Percentiles rank a stretch among this genome's conserved stretches.
phyloP scores from a whole-genome alignment of 2,797 vertebrate genomes.

The Rhabdomys pumilio region DNA sequence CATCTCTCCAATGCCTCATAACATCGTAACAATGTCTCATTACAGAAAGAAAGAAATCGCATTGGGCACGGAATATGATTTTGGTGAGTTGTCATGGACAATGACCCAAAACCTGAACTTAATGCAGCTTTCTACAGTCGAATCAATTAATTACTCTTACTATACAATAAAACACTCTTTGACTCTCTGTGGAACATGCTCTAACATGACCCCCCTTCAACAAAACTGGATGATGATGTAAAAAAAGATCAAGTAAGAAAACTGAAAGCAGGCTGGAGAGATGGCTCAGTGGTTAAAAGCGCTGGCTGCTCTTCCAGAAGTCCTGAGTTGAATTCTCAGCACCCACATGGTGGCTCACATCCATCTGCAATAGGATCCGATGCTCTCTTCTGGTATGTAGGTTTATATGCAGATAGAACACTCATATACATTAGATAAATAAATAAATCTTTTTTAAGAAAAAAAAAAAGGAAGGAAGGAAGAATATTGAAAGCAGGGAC shows the following conservation, averaged over 20 bases:
- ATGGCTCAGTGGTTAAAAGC: too few relatives aligned
- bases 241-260: not conserved
- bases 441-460: too few relatives aligned
- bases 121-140: not conserved
- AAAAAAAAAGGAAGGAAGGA: too few relatives aligned
- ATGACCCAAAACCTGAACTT: not conserved
- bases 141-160: not conserved
- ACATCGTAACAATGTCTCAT: not conserved
- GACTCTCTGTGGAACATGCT: not conserved
- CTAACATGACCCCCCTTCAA: not conserved
- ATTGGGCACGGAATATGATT: not conserved
- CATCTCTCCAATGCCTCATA: not conserved
- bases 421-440: too few relatives aligned
- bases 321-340: too few relatives aligned
- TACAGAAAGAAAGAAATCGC: not conserved
- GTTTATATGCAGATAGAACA: too few relatives aligned
- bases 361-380: too few relatives aligned
- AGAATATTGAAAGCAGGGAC: not conserved
- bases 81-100: not conserved
- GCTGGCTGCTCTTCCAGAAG: too few relatives aligned
- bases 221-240: not conserved
- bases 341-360: too few relatives aligned
- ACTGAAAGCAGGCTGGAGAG: too few relatives aligned
- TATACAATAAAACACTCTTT: not conserved
- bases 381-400: too few relatives aligned